Evolutionary conservation across 2,888 invertebrate species (phyloP), one percentile per base, ranked within the genome.

Genomic region (Miltochrista miniata): DNA sequence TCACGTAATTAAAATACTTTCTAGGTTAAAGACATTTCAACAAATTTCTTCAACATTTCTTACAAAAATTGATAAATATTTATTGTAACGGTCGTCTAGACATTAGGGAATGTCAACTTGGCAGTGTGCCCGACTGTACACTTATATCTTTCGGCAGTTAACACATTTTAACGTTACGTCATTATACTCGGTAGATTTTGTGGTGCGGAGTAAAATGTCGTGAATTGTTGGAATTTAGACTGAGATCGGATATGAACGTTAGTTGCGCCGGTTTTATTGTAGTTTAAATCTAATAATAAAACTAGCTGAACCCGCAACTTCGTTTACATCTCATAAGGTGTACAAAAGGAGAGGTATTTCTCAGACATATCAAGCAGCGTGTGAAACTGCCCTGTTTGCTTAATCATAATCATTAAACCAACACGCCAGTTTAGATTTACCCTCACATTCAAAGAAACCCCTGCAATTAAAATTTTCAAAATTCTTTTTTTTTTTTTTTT

Each of bases 81-180:
- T 44, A 50, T 44, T 48, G 55, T 53, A 63, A 49, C 47, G 36
- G 34, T 51, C 48, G 72, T 72, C 74, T 72, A 73, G 72, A 73
- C 72, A 42, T 8, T 15, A 14, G 24, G 67, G 70, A 72, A 73
- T 74, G 68, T 53, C 59, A 54, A 48, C 47, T 70, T 73, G 72
- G 72, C 64, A 24, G 1, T 0, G 9, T 13, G 72, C 72, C 72
- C 65, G 52, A 38, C 35, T 51, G 52, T 40, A 33, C 59, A 54
- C 52, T 61, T 59, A 61, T 64, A 61, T 56, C 57, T 61, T 61
- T 68, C 55, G 45, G 39, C 38, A 61, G 51, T 68, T 57, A 47
- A 56, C 68, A 56, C 68, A 51, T 68, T 52, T 49, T 37, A 11
- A 12, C 7, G 39, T 52, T 51, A 51, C 58, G 59, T 64, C 56